These are phyloP conservation scores for Acrobasis repandana DNA, from an alignment of 2,888 invertebrate species.

Conservation along the genomic window DNA sequence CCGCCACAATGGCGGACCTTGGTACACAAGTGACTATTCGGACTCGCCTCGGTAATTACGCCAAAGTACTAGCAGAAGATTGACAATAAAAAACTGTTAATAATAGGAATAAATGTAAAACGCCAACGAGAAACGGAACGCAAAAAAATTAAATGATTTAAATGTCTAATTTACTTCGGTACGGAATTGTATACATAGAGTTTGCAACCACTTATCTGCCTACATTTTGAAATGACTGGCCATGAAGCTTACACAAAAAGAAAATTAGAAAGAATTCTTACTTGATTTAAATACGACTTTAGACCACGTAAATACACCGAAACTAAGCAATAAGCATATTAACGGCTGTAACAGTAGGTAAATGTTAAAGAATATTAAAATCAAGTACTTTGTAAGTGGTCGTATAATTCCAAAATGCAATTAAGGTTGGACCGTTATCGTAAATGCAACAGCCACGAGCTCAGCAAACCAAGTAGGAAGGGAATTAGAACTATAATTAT, in stretches of 20 bases:
- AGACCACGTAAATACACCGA: not conserved
- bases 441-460: constrained; percentile 29
- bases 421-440: constrained; percentile 34
- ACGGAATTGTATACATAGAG: too few species aligned
- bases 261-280: too few species aligned
- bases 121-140: constrained; percentile 3
- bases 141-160: not conserved
- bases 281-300: too few species aligned
- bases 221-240: too few species aligned
- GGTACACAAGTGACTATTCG: constrained; percentile 51
- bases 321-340: not conserved
- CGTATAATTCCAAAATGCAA: constrained; percentile 33
- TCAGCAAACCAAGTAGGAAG: constrained; percentile 25
- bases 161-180: too few species aligned
- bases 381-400: constrained; percentile 17
- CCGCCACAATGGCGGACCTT: constrained; percentile 60
- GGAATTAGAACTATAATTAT: constrained; percentile 34
- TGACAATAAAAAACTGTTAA: constrained; percentile 54
- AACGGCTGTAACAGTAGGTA: constrained; percentile 1
- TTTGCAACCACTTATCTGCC: too few species aligned
- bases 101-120: constrained; percentile 43
- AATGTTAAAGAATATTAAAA: constrained; percentile 15
- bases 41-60: constrained; percentile 55
- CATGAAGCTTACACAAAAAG: too few species aligned
- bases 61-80: constrained; percentile 40